Conservation (phyloP, 2,797 vertebrate species). For the Bradypus variegatus region DNA sequence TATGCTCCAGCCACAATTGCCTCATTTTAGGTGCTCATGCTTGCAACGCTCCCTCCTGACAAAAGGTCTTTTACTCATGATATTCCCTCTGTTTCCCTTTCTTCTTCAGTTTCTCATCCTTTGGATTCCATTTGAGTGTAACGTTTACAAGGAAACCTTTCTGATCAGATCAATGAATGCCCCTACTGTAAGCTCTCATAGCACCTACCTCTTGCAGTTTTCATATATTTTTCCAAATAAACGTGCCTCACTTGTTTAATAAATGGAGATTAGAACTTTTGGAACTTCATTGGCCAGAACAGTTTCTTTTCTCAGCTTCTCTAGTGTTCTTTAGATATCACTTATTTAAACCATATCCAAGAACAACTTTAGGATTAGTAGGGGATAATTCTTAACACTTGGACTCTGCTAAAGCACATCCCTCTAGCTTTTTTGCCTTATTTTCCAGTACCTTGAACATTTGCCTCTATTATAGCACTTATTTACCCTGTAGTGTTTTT, state of each 20-base stretch:
- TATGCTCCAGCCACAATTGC: neutral
- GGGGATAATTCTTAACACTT: neutral
- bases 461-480: neutral
- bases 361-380: slow-evolving; percentile 8
- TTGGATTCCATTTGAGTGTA: neutral
- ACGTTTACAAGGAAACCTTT: slow-evolving; percentile 30
- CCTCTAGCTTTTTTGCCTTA: neutral
- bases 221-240: neutral
- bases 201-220: neutral
- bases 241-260: neutral
- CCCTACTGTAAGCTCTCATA: neutral
- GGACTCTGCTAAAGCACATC: neutral
- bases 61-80: slow-evolving; percentile 6
- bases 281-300: neutral
- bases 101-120: slow-evolving; percentile 14
- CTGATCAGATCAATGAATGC: neutral
- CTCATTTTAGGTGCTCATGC: neutral
- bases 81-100: neutral
- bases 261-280: neutral
- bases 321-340: neutral
- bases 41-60: neutral
- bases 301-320: slow-evolving; percentile 25
- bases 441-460: neutral
- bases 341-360: neutral
- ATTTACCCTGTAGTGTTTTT: neutral